These are phyloP conservation scores for Sphenopsis melanotis DNA, from an alignment of 2,797 vertebrate species.

Conservation along the genomic window DNA sequence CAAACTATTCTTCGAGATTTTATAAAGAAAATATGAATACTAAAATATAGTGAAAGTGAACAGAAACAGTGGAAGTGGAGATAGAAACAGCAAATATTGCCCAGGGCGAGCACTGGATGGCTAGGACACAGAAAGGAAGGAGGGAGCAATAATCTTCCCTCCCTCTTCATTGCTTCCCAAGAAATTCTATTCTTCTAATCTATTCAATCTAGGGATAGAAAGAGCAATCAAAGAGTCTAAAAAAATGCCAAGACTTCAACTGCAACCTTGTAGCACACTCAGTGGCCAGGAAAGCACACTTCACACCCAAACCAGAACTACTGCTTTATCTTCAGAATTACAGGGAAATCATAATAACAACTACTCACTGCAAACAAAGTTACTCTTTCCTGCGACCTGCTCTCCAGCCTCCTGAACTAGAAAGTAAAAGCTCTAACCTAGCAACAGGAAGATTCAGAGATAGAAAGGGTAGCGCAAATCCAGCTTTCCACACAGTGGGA, in stretches of 20 bases:
- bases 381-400: background rate
- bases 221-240: background rate
- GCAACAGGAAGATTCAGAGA: background rate
- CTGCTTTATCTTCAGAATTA: background rate
- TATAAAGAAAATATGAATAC: background rate
- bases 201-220: background rate
- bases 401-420: background rate
- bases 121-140: background rate
- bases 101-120: background rate
- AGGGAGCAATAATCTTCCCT: background rate
- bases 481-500: background rate
- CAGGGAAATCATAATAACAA: background rate
- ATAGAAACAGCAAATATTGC: background rate
- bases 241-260: background rate
- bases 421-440: background rate
- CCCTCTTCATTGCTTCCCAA: background rate
- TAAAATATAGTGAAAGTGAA: background rate
- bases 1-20: background rate
- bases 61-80: background rate
- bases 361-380: background rate
- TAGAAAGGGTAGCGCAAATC: background rate
- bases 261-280: background rate
- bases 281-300: background rate
- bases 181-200: background rate
- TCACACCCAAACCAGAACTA: background rate